Percentiles rank a stretch among this genome's conserved stretches.
These are phyloP conservation scores for Forbesichthys agassizii DNA, from an alignment of 2,113 vertebrate species.

Conservation along the genomic window DNA sequence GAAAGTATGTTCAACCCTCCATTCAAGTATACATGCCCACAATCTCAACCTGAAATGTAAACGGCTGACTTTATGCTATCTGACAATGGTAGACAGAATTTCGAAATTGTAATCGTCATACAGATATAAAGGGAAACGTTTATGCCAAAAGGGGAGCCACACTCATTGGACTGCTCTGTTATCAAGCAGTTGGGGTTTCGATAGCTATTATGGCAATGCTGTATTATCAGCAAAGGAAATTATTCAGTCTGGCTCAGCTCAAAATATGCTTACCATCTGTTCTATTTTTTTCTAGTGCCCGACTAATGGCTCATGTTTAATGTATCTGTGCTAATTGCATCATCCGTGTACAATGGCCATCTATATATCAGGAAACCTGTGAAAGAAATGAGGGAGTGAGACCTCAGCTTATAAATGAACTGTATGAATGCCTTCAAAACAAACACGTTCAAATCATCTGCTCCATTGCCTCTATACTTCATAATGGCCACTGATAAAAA, in stretches of 20 bases:
- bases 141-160: neutral
- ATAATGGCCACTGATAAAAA: constrained; percentile 34
- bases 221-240: constrained; percentile 64
- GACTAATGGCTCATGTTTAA: constrained; percentile 72
- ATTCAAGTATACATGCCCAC: constrained; percentile 56
- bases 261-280: constrained; percentile 77
- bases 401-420: constrained; percentile 25
- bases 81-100: constrained; percentile 22
- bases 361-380: constrained; percentile 48
- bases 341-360: constrained; percentile 55
- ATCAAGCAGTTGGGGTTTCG: constrained; percentile 44
- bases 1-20: constrained; percentile 57
- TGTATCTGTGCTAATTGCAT: constrained; percentile 72
- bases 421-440: constrained; percentile 53
- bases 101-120: constrained; percentile 9
- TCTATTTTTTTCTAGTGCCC: constrained; percentile 63
- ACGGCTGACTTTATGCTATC: constrained; percentile 13
- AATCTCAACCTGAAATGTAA: constrained; percentile 44
- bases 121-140: neutral
- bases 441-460: constrained; percentile 41
- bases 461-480: constrained; percentile 27
- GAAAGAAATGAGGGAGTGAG: constrained; percentile 24
- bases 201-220: constrained; percentile 55
- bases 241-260: constrained; percentile 67
- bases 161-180: constrained; percentile 18